phyloP scores from a whole-genome alignment of 64 coral and sea anemone species.

The Orbicella faveolata region DNA sequence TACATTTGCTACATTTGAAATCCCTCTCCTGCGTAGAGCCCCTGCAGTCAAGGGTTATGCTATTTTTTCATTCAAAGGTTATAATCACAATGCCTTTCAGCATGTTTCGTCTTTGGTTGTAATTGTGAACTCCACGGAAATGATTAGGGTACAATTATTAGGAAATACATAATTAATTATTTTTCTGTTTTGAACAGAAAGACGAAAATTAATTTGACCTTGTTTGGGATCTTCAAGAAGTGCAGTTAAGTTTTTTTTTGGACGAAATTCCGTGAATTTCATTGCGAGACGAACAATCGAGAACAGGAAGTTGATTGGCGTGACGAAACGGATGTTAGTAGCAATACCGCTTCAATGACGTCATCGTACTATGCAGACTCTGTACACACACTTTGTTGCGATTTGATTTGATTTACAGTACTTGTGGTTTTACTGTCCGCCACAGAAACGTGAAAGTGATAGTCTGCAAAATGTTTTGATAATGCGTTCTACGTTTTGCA shows the following conservation, averaged over 20 bases:
- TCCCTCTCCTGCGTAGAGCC: too few species aligned
- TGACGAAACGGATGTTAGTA: slow-evolving; percentile 11
- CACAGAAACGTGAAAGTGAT: background rate
- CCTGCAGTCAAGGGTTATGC: too few species aligned
- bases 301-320: slow-evolving; percentile 2
- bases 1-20: too few species aligned
- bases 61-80: too few species aligned
- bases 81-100: too few species aligned
- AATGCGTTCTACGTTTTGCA: background rate
- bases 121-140: too few species aligned
- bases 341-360: slow-evolving; percentile 3
- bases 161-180: background rate
- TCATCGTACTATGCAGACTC: background rate
- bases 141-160: background rate
- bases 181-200: background rate
- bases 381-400: too few species aligned
- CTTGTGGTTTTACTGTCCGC: background rate
- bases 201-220: background rate
- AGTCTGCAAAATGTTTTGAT: background rate
- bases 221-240: background rate
- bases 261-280: background rate
- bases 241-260: background rate
- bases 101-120: too few species aligned
- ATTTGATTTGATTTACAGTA: too few species aligned
- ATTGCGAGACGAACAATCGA: background rate